Conservation (phyloP, 2,888 invertebrate species). For the Pycnomerus fuliginosus region DNA sequence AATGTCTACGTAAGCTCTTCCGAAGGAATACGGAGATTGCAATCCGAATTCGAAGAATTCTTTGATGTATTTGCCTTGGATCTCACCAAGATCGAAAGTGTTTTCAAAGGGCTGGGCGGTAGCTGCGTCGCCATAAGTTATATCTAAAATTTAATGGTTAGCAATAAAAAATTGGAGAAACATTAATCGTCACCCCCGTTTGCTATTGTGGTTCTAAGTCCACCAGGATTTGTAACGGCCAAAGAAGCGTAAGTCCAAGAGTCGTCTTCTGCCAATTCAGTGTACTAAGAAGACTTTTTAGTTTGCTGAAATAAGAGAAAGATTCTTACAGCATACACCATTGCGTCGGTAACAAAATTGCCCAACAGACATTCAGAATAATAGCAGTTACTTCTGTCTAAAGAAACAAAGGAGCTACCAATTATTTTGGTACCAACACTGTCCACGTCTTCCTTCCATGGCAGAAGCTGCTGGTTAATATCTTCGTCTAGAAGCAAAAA, state of each 20-base stretch:
- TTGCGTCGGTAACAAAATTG: constrained; percentile 69
- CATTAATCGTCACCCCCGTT: constrained; percentile 56
- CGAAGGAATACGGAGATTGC: too few relatives aligned
- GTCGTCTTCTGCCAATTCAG: constrained; percentile 52
- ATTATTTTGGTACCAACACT: constrained; percentile 23
- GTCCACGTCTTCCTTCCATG: constrained; percentile 27
- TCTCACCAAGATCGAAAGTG: constrained; percentile 66
- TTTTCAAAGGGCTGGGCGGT: constrained; percentile 77
- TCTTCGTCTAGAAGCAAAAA: constrained; percentile 16
- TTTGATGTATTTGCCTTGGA: constrained; percentile 65
- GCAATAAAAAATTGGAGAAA: neutral
- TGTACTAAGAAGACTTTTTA: too few relatives aligned
- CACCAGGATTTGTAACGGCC: constrained; percentile 67
- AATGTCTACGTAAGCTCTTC: too few relatives aligned
- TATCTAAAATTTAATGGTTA: constrained; percentile 53
- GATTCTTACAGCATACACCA: constrained; percentile 61
- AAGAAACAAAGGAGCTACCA: constrained; percentile 31
- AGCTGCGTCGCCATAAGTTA: constrained; percentile 69
- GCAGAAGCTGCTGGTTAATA: constrained; percentile 23
- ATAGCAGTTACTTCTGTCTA: constrained; percentile 59
- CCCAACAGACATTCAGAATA: constrained; percentile 72
- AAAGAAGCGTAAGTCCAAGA: constrained; percentile 66
- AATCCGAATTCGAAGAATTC: constrained; percentile 61
- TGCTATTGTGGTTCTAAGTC: constrained; percentile 65
- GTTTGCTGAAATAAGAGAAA: neutral